Evolutionary conservation across 2,797 vertebrate species (phyloP), one percentile per base, ranked within the genome.

Genomic region (Myotis findleyi): DNA sequence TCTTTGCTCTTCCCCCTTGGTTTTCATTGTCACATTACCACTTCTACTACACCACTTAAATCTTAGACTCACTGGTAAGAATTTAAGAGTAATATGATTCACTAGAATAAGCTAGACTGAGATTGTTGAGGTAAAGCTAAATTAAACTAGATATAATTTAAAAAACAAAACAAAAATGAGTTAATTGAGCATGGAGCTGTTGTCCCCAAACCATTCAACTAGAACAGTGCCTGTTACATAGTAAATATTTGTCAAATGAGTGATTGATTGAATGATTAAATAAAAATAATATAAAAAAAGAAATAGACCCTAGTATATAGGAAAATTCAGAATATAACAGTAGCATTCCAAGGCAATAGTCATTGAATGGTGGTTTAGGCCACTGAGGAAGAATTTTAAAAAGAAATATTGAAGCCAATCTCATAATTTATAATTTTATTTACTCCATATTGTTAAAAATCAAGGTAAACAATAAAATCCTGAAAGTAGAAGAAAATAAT

Each of bases 251-350:
- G 21, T 27, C 82, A 23, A n/a, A 55, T 90, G 18, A 93, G 17
- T 64, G 33, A 87, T 17, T 41, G 10, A 93, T 23, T 57, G 16
- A 91, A 41, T 44, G 4, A 76, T 62, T 79, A 51, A 93, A 47
- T 73, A 16, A 83, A 76, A 87, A 72, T 84, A 83, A 55, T 18
- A 27, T 72, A 80, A 89, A 92, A 90, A 4, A 76, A 79, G 33
- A 81, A 92, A 59, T 7, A 92, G 6, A 64, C 51, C 5, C 30
- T 79, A 83, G 7, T 3, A 59, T 9, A 33, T 12, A 71, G 36
- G 20, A 9, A 83, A 68, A 88, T 62, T 85, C 13, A 86, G 33
- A 11, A 62, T 33, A 30, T 73, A 51, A 62, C 25, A 53, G 21
- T 53, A n/a, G 30, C 18, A 85, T 77, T 87, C 87, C 6, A 83